A percentile compares a stretch with the other conserved stretches of the same genome.
phyloP scores from a whole-genome alignment of 1,140 invertebrate genomes.

The Anastrepha ludens region DNA sequence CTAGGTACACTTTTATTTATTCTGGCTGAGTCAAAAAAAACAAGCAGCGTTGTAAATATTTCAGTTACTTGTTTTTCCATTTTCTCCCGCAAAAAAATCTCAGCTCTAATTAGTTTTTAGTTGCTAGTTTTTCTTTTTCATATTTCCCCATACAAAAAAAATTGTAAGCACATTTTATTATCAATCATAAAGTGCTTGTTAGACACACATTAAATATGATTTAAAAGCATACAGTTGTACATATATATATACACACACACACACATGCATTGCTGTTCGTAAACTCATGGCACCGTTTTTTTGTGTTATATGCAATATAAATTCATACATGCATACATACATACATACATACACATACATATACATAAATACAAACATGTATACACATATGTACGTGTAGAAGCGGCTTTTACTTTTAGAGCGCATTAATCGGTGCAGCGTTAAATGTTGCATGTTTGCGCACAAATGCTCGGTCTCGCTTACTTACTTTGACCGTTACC shows the following conservation, averaged over 20 bases:
- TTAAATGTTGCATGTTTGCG: slow-evolving; percentile 38
- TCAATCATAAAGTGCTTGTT: background rate
- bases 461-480: background rate
- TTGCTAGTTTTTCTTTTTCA: background rate
- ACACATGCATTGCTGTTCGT: too few species aligned
- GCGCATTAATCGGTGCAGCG: slow-evolving; percentile 38
- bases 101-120: slow-evolving; percentile 29
- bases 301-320: too few species aligned
- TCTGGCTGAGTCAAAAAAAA: too few species aligned
- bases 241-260: background rate
- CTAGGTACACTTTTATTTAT: too few species aligned
- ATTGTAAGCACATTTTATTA: background rate
- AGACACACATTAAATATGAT: background rate
- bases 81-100: background rate
- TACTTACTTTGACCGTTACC: background rate
- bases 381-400: background rate
- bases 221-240: background rate
- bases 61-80: background rate
- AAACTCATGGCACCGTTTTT: too few species aligned
- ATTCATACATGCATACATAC: background rate
- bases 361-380: background rate
- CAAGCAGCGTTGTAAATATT: too few species aligned
- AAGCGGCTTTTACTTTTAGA: slow-evolving; percentile 16
- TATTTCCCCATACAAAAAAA: background rate
- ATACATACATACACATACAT: background rate